phyloP scores from a whole-genome alignment of 2,888 invertebrate species.

The Pseudanteris insignis region DNA sequence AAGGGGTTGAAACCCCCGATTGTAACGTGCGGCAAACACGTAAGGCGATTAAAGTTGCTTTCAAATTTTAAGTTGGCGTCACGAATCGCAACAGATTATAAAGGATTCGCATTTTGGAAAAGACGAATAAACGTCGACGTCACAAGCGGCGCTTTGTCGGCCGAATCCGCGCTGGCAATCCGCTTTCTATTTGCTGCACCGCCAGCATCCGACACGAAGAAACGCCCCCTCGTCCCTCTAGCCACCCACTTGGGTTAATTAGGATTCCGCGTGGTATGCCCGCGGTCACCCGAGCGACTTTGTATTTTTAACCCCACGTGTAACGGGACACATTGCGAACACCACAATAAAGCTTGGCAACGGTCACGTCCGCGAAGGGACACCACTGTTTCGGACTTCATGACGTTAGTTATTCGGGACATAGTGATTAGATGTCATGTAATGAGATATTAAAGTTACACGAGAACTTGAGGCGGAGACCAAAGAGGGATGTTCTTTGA shows the following conservation, averaged over 20 bases:
- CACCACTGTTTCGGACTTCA: neutral
- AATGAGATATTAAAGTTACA: constrained; percentile 24
- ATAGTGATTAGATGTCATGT: constrained; percentile 18
- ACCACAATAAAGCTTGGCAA: constrained; percentile 19
- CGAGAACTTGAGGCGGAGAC: constrained; percentile 1
- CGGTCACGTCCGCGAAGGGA: constrained; percentile 8
- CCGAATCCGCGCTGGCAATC: constrained; percentile 47
- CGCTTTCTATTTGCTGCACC: constrained; percentile 42
- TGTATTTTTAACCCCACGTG: constrained; percentile 23
- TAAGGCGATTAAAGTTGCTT: constrained; percentile 25
- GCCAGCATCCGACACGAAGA: constrained; percentile 20
- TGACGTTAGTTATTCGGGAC: constrained; percentile 12
- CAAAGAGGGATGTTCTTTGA: too few species aligned
- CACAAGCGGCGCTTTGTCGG: constrained; percentile 19
- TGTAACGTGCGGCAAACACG: constrained; percentile 16
- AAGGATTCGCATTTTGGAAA: constrained; percentile 25
- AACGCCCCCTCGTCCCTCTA: too few species aligned
- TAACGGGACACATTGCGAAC: constrained; percentile 14
- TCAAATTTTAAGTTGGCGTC: constrained; percentile 7
- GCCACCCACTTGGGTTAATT: too few species aligned
- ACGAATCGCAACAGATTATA: constrained; percentile 27
- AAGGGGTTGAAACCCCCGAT: neutral
- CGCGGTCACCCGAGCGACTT: constrained; percentile 11
- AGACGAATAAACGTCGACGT: constrained; percentile 13
- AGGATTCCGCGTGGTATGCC: constrained; percentile 37